Evolutionary conservation across 2,113 vertebrate genomes (phyloP), one percentile per base, ranked within the genome.

Genomic region (Ascaphus truei): DNA sequence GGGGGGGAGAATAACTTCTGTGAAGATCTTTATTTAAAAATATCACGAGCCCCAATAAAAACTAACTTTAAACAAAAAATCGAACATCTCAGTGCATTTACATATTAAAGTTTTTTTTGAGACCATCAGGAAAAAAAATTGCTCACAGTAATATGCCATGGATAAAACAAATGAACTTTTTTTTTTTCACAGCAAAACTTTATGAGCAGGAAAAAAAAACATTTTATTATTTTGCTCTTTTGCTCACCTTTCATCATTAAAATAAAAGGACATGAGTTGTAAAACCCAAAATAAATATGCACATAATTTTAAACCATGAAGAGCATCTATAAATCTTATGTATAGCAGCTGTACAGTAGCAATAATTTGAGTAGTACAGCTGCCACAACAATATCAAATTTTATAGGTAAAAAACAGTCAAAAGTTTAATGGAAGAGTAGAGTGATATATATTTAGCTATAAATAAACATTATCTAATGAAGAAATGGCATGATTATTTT

Each of bases 391-490:
- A 84, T 84, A 88, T 89, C 83, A 88, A 83, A 83, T 90, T 91
- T 89, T 87, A 85, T 84, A 85, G 87, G 85, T 88, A 90, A 88
- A 89, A 89, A 84, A 80, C 84, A 88, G 86, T 88, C 79, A 90
- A 85, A 92, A 85, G 83, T 83, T 85, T 80, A 88, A 86, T 87
- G 86, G 77, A 84, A 82, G 75, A 85, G 84, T 83, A 78, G 81
- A 89, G 80, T 81, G 79, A 84, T 84, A 85, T 85, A 84, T 77
- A 84, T 80, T 79, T 75, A 75, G 77, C 80, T 78, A 87, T 85
- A 90, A 91, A 90, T 89, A 88, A 88, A 84, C 82, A 86, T 87
- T 76, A 77, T 87, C 85, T 88, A 85, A 89, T 87, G 86, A 89
- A 89, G 83, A 88, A 89, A 86, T 77, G 78, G 88, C 75, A 60